Evolutionary conservation across 2,888 invertebrate species (phyloP).

Genomic region (Ectemnius lituratus): DNA sequence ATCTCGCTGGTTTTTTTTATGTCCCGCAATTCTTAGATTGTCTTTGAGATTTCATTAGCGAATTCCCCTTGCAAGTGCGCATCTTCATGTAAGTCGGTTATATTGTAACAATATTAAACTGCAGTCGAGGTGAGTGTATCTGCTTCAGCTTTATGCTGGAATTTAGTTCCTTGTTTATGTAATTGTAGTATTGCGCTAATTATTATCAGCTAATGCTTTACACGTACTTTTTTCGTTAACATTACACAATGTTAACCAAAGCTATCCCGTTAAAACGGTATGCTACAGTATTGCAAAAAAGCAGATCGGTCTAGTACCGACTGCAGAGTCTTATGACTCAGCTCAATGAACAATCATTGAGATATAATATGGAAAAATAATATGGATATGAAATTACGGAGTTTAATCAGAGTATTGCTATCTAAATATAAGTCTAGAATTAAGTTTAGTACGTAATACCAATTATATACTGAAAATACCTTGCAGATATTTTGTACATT

Average conservation of each 20-base stretch:
- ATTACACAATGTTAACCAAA: no score
- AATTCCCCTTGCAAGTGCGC: not conserved
- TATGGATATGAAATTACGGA: constrained; percentile 28
- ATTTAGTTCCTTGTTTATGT: not conserved
- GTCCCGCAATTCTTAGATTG: not conserved
- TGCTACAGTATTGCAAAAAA: no score
- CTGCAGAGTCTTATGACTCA: not conserved
- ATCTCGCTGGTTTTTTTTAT: not conserved
- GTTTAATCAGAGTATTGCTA: constrained; percentile 28
- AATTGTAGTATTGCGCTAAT: not conserved
- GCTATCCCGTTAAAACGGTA: no score
- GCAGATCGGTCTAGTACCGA: no score
- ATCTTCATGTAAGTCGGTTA: constrained; percentile 7
- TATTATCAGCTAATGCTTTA: not conserved
- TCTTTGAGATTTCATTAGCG: no score
- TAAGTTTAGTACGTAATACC: constrained; percentile 8
- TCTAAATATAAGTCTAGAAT: constrained; percentile 12
- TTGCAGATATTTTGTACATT: not conserved
- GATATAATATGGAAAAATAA: constrained; percentile 8
- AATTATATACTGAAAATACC: not conserved
- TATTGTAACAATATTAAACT: not conserved
- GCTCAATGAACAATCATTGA: not conserved
- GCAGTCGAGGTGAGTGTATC: no score
- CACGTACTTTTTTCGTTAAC: not conserved
- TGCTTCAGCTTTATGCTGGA: no score